phyloP scores from a whole-genome alignment of 2,888 invertebrate species.

The Epistrophe eligans region DNA sequence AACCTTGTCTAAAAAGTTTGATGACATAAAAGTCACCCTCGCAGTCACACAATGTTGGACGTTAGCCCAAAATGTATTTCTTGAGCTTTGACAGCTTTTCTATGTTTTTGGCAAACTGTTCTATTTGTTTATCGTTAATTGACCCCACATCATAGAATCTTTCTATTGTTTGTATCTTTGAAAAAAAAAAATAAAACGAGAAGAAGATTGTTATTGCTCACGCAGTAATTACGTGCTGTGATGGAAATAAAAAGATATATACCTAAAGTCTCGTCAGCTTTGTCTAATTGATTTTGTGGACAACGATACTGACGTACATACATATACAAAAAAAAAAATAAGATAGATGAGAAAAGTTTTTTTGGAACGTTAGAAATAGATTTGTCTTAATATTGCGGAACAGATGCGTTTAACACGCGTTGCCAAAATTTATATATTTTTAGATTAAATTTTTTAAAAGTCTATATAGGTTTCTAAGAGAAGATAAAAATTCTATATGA shows the following conservation, averaged over 20 bases:
- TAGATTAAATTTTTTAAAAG: not conserved
- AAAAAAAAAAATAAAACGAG: not conserved
- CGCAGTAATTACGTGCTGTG: slow-evolving; percentile 28
- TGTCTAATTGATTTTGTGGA: slow-evolving; percentile 27
- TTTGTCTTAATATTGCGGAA: slow-evolving; percentile 15
- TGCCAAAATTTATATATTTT: slow-evolving; percentile 21
- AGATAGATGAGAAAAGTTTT: not conserved
- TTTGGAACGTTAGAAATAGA: slow-evolving; percentile 8
- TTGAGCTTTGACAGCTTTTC: slow-evolving; percentile 46
- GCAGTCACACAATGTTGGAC: slow-evolving; percentile 54
- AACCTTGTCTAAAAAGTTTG: slow-evolving; percentile 39
- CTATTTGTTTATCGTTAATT: slow-evolving; percentile 31
- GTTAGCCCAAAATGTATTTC: slow-evolving; percentile 58
- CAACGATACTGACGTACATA: slow-evolving; percentile 14
- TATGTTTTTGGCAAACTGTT: slow-evolving; percentile 53
- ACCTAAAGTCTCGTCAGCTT: not conserved
- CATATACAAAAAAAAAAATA: not conserved
- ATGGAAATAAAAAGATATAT: not conserved
- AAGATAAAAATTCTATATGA: not conserved
- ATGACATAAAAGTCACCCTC: slow-evolving; percentile 61
- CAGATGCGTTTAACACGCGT: slow-evolving; percentile 19
- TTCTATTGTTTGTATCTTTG: slow-evolving; percentile 1
- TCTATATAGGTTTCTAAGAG: not conserved
- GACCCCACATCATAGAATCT: slow-evolving; percentile 40
- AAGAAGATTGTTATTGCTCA: slow-evolving; percentile 5